A percentile compares a stretch with the other conserved stretches of the same genome.
Evolutionary conservation across 2,888 invertebrate genomes (phyloP).

Genomic region (Coelopa pilipes): DNA sequence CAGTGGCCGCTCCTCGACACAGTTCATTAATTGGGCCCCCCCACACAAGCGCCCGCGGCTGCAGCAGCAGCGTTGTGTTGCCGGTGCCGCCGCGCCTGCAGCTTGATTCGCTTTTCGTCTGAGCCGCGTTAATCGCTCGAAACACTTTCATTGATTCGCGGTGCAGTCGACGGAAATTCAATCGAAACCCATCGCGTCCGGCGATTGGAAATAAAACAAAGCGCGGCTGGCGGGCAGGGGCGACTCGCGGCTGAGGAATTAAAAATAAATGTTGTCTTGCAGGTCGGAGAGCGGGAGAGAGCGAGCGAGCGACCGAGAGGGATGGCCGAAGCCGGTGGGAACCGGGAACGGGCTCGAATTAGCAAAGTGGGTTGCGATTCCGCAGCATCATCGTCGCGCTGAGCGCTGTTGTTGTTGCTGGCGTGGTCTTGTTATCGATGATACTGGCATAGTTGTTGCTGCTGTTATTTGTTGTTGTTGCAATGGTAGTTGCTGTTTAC

Average conservation of each 20-base stretch:
- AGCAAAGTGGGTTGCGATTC: conserved; percentile 24
- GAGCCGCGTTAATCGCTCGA: neutral
- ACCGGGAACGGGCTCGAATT: conserved; percentile 1
- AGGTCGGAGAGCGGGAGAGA: neutral
- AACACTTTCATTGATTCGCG: conserved; percentile 12
- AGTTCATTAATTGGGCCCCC: too few species aligned
- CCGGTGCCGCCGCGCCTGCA: neutral
- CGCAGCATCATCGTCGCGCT: conserved; percentile 12
- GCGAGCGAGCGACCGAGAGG: too few species aligned
- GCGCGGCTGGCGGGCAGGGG: too few species aligned
- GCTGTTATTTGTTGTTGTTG: neutral
- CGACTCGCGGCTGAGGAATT: too few species aligned
- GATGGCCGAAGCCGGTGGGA: too few species aligned
- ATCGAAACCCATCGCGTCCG: neutral
- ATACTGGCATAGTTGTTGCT: neutral
- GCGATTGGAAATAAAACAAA: neutral
- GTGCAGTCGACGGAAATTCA: neutral
- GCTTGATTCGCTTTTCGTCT: conserved; percentile 11
- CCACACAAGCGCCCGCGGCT: too few species aligned
- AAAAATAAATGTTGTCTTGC: neutral
- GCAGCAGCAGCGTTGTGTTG: neutral
- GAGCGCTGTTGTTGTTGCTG: conserved; percentile 5
- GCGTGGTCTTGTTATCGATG: neutral
- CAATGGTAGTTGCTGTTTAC: conserved; percentile 9
- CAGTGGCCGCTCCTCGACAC: too few species aligned